Evolutionary conservation across 2,113 vertebrate species (phyloP), one percentile per base, ranked within the genome.

Genomic region (Actenoides hombroni): DNA sequence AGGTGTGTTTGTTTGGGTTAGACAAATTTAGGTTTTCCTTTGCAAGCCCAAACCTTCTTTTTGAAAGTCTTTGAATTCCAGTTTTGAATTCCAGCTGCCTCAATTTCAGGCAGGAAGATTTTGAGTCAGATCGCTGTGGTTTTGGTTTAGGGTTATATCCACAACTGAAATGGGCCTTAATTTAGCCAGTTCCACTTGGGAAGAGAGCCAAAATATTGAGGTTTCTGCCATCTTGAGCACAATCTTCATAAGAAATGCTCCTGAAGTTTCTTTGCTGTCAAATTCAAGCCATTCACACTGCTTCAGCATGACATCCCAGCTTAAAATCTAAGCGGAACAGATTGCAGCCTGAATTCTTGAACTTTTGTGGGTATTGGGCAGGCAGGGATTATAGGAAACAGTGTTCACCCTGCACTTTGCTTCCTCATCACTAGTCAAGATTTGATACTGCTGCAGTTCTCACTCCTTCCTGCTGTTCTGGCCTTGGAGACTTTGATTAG

Each of bases 91-190:
- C 68, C 88, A 73, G 67, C 79, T 83, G 79, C 86, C 68, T 93
- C 76, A 88, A 29, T 80, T 97, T 90, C 90, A 95, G 63, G 57
- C 74, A 92, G 80, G 44, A 86, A 92, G 74, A 71, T 95, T 87
- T 95, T 94, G 83, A 94, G 83, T 91, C 61, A 91, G 78, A 93
- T 94, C 95, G 42, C 74, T 77, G 95, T 94, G 96, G 96, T 95
- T 97, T 97, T 92, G 91, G 94, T 96, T 95, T 76, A 92, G 91
- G 69, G 91, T 96, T 96, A 79, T 94, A 96, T 91, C 88, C 95
- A 96, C 88, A 96, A 79, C 74, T 82, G 94, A 95, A 95, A 96
- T n/a, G 75, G 59, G 77, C 74, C 92, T 96, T 95, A 92, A 96
- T 97, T 95, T 95, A 96, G 87, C 76, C 74, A 87, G 94, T 96